These are phyloP conservation scores for Orthosia gracilis DNA, from an alignment of 2,888 invertebrate species.

Conservation along the genomic window DNA sequence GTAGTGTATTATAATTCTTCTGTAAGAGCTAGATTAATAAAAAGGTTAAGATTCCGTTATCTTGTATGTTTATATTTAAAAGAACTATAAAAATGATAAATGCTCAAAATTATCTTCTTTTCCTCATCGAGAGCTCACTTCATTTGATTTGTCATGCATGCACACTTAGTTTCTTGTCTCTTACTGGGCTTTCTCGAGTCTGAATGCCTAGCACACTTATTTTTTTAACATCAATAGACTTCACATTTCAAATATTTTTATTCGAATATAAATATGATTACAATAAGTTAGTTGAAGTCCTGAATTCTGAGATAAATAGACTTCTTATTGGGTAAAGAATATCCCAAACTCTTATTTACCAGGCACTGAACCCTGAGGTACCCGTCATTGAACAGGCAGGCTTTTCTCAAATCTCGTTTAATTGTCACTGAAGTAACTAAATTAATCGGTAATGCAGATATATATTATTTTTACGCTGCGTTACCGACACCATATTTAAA, in stretches of 20 bases:
- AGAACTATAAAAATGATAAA: neutral
- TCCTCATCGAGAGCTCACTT: neutral
- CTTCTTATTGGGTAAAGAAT: neutral
- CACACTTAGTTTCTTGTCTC: neutral
- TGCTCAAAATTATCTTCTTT: neutral
- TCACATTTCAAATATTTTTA: too few species aligned
- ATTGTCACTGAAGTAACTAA: neutral
- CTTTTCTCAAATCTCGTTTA: neutral
- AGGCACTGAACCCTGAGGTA: constrained; percentile 20
- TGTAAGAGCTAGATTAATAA: constrained; percentile 34
- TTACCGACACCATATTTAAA: neutral
- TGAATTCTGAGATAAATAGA: too few species aligned
- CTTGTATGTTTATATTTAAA: constrained; percentile 22
- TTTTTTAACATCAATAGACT: too few species aligned
- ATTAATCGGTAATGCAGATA: neutral
- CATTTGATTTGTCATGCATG: neutral
- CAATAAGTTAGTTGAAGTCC: too few species aligned
- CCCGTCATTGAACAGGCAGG: neutral
- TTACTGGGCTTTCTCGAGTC: neutral
- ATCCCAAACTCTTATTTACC: neutral
- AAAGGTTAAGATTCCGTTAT: constrained; percentile 41
- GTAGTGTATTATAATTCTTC: constrained; percentile 25
- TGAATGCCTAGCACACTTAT: too few species aligned
- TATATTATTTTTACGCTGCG: neutral
- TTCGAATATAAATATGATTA: too few species aligned